A percentile compares a stretch with the other conserved stretches of the same genome.
phyloP scores from a whole-genome alignment of 2,888 invertebrate genomes.

The Cecidostiba fungosa region DNA sequence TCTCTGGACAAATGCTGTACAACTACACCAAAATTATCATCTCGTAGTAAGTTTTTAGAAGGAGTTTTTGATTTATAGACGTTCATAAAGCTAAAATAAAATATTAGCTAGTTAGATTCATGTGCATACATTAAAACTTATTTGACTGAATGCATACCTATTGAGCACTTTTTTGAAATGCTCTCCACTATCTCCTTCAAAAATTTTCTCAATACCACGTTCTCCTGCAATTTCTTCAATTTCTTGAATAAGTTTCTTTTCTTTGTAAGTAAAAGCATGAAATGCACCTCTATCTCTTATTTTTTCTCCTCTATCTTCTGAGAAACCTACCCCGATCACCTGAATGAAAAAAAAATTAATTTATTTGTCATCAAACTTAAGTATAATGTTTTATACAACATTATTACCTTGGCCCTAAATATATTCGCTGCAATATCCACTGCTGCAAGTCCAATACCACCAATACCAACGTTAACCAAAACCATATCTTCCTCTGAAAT shows the following conservation, averaged over 20 bases:
- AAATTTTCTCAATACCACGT: constrained; percentile 84
- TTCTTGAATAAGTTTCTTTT: constrained; percentile 81
- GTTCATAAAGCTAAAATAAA: constrained; percentile 73
- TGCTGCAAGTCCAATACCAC: constrained; percentile 85
- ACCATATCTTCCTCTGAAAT: constrained; percentile 82
- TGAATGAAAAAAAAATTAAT: constrained; percentile 70
- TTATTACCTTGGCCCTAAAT: constrained; percentile 83
- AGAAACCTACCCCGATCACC: constrained; percentile 87
- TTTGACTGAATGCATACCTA: constrained; percentile 80
- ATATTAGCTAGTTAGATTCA: neutral
- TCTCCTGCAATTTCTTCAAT: constrained; percentile 83
- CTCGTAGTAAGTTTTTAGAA: constrained; percentile 71
- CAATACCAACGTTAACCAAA: constrained; percentile 85
- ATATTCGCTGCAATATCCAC: constrained; percentile 87
- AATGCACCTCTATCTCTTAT: constrained; percentile 85
- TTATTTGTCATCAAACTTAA: neutral
- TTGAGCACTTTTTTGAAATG: constrained; percentile 82
- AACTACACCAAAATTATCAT: constrained; percentile 75
- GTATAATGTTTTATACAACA: neutral
- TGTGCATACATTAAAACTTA: neutral
- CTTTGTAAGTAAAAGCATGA: constrained; percentile 83
- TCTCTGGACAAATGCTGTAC: constrained; percentile 75
- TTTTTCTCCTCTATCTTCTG: constrained; percentile 83
- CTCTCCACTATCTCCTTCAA: constrained; percentile 85
- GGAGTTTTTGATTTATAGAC: constrained; percentile 72